phyloP scores from a whole-genome alignment of 2,888 invertebrate species.

The Julus scanicus region DNA sequence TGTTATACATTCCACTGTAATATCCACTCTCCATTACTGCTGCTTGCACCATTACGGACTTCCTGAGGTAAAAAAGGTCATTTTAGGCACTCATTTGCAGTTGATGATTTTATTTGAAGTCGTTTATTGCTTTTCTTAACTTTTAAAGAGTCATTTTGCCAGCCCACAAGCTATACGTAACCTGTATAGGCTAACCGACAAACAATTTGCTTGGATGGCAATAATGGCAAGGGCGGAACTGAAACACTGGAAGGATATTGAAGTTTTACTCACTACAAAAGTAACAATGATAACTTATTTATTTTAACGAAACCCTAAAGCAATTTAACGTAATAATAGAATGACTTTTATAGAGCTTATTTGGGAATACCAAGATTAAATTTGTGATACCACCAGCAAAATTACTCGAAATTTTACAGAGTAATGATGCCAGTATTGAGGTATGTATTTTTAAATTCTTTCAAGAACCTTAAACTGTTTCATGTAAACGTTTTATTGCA shows the following conservation, averaged over 20 bases:
- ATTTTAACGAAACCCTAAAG: neutral
- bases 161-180: slow-evolving; percentile 50
- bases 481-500: neutral
- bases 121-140: neutral
- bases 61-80: slow-evolving; percentile 27
- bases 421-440: slow-evolving; percentile 32
- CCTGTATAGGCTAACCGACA: slow-evolving; percentile 32
- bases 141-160: slow-evolving; percentile 24
- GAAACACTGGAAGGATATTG: slow-evolving; percentile 51
- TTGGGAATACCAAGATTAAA: slow-evolving; percentile 49
- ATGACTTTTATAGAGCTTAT: neutral
- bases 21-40: slow-evolving; percentile 52
- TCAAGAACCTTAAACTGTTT: neutral
- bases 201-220: slow-evolving; percentile 54
- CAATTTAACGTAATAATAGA: neutral
- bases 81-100: neutral
- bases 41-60: slow-evolving; percentile 54
- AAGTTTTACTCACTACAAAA: slow-evolving; percentile 46
- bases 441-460: neutral
- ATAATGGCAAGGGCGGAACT: slow-evolving; percentile 51
- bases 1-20: neutral
- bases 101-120: neutral
- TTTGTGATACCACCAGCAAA: slow-evolving; percentile 46
- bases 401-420: slow-evolving; percentile 45
- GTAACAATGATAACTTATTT: slow-evolving; percentile 27